phyloP scores from a whole-genome alignment of 2,113 vertebrate species.

The Siniperca knerii region DNA sequence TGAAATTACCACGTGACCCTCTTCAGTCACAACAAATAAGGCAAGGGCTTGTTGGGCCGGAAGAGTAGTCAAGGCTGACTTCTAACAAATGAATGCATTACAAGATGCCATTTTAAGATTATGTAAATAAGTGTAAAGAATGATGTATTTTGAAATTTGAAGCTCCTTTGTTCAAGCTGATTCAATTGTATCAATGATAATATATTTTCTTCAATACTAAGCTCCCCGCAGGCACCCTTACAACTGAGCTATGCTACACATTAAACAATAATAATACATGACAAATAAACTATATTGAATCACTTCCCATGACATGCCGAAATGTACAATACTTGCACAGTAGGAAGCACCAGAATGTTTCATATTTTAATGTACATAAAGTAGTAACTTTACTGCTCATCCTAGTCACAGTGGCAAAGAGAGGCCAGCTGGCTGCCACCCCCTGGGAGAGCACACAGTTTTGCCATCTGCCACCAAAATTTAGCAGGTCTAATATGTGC shows the following conservation, averaged over 20 bases:
- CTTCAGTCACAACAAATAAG: slow-evolving; percentile 28
- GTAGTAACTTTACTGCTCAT: slow-evolving; percentile 56
- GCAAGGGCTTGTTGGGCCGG: not conserved
- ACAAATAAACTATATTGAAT: slow-evolving; percentile 3
- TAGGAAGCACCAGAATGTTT: slow-evolving; percentile 21
- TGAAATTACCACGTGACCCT: slow-evolving; percentile 20
- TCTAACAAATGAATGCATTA: not conserved
- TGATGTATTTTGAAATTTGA: not conserved
- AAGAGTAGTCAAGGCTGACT: not conserved
- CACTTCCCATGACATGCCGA: not conserved
- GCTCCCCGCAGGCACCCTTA: not conserved
- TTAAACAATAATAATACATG: slow-evolving; percentile 8
- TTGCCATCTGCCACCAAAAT: slow-evolving; percentile 78
- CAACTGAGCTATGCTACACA: not conserved
- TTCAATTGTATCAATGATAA: not conserved
- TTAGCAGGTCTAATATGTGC: slow-evolving; percentile 65
- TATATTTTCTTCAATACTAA: not conserved
- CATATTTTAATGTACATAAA: slow-evolving; percentile 54
- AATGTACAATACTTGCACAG: slow-evolving; percentile 1
- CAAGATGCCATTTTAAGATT: not conserved
- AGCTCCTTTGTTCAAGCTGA: not conserved
- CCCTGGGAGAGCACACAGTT: slow-evolving; percentile 71
- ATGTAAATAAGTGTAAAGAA: not conserved
- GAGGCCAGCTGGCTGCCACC: slow-evolving; percentile 70
- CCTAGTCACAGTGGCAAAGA: slow-evolving; percentile 52